phyloP scores from a whole-genome alignment of 2,797 vertebrate species.

The Taenioides sp. region DNA sequence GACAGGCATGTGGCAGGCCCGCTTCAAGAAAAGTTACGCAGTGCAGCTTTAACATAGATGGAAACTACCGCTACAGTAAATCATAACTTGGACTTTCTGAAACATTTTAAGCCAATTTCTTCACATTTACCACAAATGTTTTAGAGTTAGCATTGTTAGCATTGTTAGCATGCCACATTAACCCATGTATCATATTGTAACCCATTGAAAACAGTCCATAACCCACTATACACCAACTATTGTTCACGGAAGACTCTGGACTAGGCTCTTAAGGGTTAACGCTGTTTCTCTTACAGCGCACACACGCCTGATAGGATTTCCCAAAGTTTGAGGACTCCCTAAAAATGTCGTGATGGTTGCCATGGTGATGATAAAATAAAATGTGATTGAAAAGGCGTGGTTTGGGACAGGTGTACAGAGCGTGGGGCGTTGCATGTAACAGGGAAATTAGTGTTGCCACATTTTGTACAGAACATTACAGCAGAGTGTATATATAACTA shows the following conservation, averaged over 20 bases:
- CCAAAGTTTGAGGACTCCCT: conserved; percentile 10
- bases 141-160: neutral
- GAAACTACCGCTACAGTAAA: neutral
- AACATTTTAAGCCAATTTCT: neutral
- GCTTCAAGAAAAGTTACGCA: neutral
- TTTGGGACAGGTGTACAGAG: conserved; percentile 55
- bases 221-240: neutral
- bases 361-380: neutral
- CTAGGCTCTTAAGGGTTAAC: conserved; percentile 9
- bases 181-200: neutral
- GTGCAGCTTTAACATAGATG: neutral
- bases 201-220: neutral
- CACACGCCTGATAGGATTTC: conserved; percentile 19
- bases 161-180: neutral
- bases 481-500: conserved; percentile 87
- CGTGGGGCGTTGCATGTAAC: conserved; percentile 79
- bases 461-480: conserved; percentile 79
- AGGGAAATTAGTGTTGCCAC: conserved; percentile 68
- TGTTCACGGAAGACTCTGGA: neutral
- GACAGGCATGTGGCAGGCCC: no score
- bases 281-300: neutral
- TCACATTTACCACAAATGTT: neutral
- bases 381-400: conserved; percentile 11
- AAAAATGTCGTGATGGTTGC: neutral
- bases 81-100: neutral